Evolutionary conservation across 2,888 invertebrate species (phyloP), one percentile per base, ranked within the genome.

Genomic region (Eurytoma adleriae): DNA sequence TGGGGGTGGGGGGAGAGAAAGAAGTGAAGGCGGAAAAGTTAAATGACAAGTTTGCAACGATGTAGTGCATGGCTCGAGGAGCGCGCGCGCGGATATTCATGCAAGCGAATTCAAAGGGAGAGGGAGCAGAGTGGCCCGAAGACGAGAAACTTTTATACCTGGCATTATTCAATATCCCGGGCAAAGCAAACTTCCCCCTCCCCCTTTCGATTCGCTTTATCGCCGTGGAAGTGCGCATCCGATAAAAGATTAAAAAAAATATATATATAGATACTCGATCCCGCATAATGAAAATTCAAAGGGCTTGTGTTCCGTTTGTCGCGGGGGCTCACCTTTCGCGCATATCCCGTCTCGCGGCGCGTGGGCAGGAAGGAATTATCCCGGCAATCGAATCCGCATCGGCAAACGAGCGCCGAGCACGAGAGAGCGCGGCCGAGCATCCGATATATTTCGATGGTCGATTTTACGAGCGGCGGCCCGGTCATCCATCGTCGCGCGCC

Each of bases 211-310:
- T 66, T 71, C 66, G 64, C 66, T 57, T 70, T 56, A 48, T 68
- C 61, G 27, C 56, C 40, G 78, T 40, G 3, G 12, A 68, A 72
- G 61, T 64, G 70, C 74, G 40, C 69, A 79, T 75, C 75, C n/a
- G 52, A 75, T 71, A 79, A 79, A 75, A 79, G 79, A 79, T 79
- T 79, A 79, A 79, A 79, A 79, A 71, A 76, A 80, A 50, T 14
- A 57, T 20, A 59, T 71, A 20, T 54, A 54, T 20, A 16, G 5
- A 20, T 7, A 18, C 18, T 0, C 14, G 14, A 4, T 16, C 13
- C 2, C 13, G 52, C 52, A 57, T 71, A 72, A 79, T 79, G 79
- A 79, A 74, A 73, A 69, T 69, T 74, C 68, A 73, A 79, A 69
- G 64, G 79, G 61, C 7, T 40, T 40, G 5, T 59, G 56, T 27